Evolutionary conservation across 2,113 vertebrate species (phyloP).

Genomic region (Platichthys stellatus): DNA sequence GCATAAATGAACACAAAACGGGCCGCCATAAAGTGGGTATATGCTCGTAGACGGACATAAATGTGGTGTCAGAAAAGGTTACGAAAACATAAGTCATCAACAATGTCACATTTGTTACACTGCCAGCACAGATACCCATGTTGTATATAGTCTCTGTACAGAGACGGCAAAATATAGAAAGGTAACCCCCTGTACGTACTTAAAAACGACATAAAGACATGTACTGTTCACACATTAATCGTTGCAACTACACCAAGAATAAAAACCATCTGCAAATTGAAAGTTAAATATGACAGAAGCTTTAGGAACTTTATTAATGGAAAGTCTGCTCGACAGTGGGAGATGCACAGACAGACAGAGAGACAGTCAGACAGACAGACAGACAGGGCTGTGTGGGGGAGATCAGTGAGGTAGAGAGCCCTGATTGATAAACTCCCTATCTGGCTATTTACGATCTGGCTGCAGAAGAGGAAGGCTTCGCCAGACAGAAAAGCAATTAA

Average conservation of each 20-base stretch:
- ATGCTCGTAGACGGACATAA: slow-evolving; percentile 53
- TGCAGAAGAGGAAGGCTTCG: slow-evolving; percentile 92
- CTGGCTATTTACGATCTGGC: slow-evolving; percentile 99
- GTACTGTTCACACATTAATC: background rate
- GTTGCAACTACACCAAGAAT: slow-evolving; percentile 5
- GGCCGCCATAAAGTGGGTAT: slow-evolving; percentile 45
- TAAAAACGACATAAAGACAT: slow-evolving; percentile 11
- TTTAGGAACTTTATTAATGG: slow-evolving; percentile 75
- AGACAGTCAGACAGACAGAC: slow-evolving; percentile 79
- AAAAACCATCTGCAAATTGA: slow-evolving; percentile 30
- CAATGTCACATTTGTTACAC: slow-evolving; percentile 58
- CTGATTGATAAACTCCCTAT: slow-evolving; percentile 99
- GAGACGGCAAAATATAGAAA: background rate
- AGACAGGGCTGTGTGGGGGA: slow-evolving; percentile 84
- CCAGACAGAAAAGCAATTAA: slow-evolving; percentile 99
- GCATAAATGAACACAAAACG: slow-evolving; percentile 60
- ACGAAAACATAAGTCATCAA: slow-evolving; percentile 59
- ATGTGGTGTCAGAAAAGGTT: slow-evolving; percentile 67
- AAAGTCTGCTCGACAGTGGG: slow-evolving; percentile 67
- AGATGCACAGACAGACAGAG: slow-evolving; percentile 59
- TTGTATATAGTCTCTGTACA: slow-evolving; percentile 1
- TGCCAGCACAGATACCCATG: background rate
- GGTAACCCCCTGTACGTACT: background rate
- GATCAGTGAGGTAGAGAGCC: slow-evolving; percentile 85
- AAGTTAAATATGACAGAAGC: slow-evolving; percentile 60